phyloP scores from a whole-genome alignment of 1,140 invertebrate genomes.

The Drosophila ananassae region DNA sequence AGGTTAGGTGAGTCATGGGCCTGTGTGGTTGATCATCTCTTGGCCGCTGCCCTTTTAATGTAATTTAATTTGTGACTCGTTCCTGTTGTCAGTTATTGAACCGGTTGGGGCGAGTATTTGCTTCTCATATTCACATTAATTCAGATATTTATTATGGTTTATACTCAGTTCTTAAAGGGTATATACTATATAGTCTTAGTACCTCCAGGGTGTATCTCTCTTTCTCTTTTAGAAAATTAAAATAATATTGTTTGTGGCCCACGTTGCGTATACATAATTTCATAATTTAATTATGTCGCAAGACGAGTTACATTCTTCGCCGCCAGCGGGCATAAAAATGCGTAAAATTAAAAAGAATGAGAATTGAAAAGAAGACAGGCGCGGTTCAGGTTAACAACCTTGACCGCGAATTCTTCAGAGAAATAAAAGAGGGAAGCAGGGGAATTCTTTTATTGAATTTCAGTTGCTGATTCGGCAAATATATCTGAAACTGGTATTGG shows the following conservation, averaged over 20 bases:
- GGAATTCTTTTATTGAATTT: constrained; percentile 18
- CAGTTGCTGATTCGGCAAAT: constrained; percentile 16
- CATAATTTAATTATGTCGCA: constrained; percentile 56
- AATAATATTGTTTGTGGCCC: constrained; percentile 7
- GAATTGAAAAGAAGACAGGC: constrained; percentile 28
- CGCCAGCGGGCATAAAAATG: constrained; percentile 53
- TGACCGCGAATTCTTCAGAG: constrained; percentile 68
- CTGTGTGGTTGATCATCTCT: constrained; percentile 44
- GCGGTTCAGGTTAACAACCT: constrained; percentile 71
- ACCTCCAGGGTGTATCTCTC: constrained; percentile 1
- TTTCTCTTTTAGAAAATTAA: constrained; percentile 8
- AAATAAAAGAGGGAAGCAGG: constrained; percentile 7
- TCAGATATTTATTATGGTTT: constrained; percentile 32
- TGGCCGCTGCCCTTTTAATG: constrained; percentile 70
- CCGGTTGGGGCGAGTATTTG: constrained; percentile 46
- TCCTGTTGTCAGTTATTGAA: constrained; percentile 72
- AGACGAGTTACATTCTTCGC: constrained; percentile 24
- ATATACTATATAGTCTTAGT: background rate
- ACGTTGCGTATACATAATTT: constrained; percentile 67
- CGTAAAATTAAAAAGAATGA: constrained; percentile 47
- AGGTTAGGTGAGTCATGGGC: constrained; percentile 38
- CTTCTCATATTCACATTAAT: constrained; percentile 21
- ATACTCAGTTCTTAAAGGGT: constrained; percentile 1
- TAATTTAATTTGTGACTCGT: constrained; percentile 68
- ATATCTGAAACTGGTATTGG: background rate